These are phyloP conservation scores for Bovichtus variegatus DNA, from an alignment of 2,797 vertebrate genomes.

Conservation along the genomic window DNA sequence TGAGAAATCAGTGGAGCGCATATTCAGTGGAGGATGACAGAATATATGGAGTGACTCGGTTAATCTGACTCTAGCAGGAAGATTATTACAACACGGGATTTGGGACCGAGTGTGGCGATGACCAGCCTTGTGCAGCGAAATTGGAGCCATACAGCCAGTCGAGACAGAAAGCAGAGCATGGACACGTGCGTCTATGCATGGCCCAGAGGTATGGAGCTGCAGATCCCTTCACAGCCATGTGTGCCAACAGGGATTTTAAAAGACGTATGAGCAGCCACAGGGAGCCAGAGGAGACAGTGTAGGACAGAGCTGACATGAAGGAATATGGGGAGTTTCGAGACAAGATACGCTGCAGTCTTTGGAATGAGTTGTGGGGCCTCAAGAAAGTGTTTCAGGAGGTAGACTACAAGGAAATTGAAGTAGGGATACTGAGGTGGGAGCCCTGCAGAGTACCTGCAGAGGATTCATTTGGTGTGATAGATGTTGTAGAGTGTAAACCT, in stretches of 20 bases:
- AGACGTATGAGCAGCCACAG: conserved; percentile 23
- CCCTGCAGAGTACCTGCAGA: conserved; percentile 32
- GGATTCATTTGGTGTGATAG: conserved; percentile 30
- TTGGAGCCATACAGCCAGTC: conserved; percentile 31
- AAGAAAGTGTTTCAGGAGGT: conserved; percentile 16
- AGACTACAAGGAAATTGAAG: conserved; percentile 21
- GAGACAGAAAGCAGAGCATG: conserved; percentile 30
- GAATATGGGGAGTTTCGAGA: conserved; percentile 30
- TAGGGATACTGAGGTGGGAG: conserved; percentile 9
- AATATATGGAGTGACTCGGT: conserved; percentile 31
- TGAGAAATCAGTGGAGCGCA: conserved; percentile 16
- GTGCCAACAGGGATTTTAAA: conserved; percentile 42
- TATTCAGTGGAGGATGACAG: conserved; percentile 6
- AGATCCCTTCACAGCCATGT: conserved; percentile 31
- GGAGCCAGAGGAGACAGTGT: conserved; percentile 24
- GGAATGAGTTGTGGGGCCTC: conserved; percentile 23
- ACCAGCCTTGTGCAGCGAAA: conserved; percentile 31
- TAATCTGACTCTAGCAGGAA: conserved; percentile 36
- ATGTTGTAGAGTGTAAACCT: conserved; percentile 32
- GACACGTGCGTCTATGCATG: conserved; percentile 22
- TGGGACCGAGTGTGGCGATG: conserved; percentile 27
- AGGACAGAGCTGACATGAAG: conserved; percentile 31
- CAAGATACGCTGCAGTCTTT: conserved; percentile 36
- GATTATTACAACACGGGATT: conserved; percentile 35
- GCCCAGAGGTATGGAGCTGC: conserved; percentile 40